Evolutionary conservation across 1,140 invertebrate species (phyloP), one percentile per base, ranked within the genome.

Genomic region (Euborellia annulipes): DNA sequence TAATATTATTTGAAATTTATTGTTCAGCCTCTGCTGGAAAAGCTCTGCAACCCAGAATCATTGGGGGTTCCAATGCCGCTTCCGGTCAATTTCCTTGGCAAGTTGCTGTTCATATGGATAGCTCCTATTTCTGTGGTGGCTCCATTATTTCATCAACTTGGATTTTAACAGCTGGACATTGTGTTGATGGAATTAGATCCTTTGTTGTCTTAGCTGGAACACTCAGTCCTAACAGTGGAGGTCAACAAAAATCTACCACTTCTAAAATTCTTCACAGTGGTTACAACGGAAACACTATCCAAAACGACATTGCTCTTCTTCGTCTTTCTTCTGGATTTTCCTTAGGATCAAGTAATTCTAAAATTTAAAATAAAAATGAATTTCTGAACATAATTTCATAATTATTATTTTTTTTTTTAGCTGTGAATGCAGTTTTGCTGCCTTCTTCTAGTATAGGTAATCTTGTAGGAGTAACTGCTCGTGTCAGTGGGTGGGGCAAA

Each of bases 101-200:
- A 43, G 47, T 30, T 0, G 48, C 20, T 36, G 13, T 52, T 16
- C n/a, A 34, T 9, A 21, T 43, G 8, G 43, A 49, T 39, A 38
- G 30, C 19, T 9, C 3, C 4, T 50, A 22, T 20, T 46, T 46
- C 45, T 58, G 56, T 38, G 56, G 56, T 1, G 56, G 56, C 1
- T 48, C 48, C 23, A 42, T 58, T 13, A 56, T 58, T 36, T 49
- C 46, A n/a, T 7, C 42, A 0, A 17, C 14, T 2, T 56, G 56
- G 55, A 43, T 58, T 0, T 46, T 58, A 9, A 54, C 54, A 2
- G 56, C 56, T 13, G 56, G 51, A 11, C 56, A 56, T 40, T 58
- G 56, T 40, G 36, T 51, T 14, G 48, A 11, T n/a, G 50, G 13
- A n/a, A n/a, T n/a, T n/a, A n/a, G n/a, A n/a, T n/a, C n/a, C n/a